Conservation (phyloP, 2,888 invertebrate genomes). For the Biston betularia region DNA sequence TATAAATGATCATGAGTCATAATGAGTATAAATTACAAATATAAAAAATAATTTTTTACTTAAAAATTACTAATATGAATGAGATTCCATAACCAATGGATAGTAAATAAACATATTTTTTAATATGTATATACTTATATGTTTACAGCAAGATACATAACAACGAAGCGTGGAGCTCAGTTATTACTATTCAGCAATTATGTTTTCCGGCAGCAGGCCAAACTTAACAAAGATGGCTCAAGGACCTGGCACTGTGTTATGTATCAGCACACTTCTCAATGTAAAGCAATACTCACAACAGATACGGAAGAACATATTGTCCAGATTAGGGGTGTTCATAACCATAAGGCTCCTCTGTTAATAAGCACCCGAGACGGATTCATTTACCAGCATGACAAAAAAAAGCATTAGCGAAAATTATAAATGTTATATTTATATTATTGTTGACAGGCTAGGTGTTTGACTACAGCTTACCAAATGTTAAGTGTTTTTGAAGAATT, state of each 20-base stretch:
- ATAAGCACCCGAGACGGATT: slow-evolving; percentile 52
- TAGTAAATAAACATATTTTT: not conserved
- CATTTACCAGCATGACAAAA: slow-evolving; percentile 29
- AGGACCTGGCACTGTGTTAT: slow-evolving; percentile 63
- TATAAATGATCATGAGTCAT: too few species aligned
- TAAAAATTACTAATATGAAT: not conserved
- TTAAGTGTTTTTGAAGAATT: too few species aligned
- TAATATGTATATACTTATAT: slow-evolving; percentile 3
- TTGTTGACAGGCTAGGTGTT: too few species aligned
- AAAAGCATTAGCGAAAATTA: slow-evolving; percentile 14
- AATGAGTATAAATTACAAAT: too few species aligned
- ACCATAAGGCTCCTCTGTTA: slow-evolving; percentile 55
- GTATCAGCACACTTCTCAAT: slow-evolving; percentile 52
- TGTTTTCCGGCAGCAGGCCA: slow-evolving; percentile 58
- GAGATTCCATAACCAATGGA: not conserved
- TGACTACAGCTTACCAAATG: too few species aligned
- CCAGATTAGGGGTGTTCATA: slow-evolving; percentile 56
- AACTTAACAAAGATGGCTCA: slow-evolving; percentile 54
- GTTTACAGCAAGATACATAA: slow-evolving; percentile 58
- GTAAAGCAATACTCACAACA: slow-evolving; percentile 55
- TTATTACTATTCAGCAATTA: slow-evolving; percentile 53
- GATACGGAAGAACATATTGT: slow-evolving; percentile 56
- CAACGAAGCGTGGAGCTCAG: slow-evolving; percentile 55
- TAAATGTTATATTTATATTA: too few species aligned
- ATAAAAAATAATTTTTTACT: not conserved